Percentiles rank a stretch among this genome's conserved stretches.
These are phyloP conservation scores for Sinocyclocheilus grahami DNA, from an alignment of 2,113 vertebrate genomes.

Conservation along the genomic window DNA sequence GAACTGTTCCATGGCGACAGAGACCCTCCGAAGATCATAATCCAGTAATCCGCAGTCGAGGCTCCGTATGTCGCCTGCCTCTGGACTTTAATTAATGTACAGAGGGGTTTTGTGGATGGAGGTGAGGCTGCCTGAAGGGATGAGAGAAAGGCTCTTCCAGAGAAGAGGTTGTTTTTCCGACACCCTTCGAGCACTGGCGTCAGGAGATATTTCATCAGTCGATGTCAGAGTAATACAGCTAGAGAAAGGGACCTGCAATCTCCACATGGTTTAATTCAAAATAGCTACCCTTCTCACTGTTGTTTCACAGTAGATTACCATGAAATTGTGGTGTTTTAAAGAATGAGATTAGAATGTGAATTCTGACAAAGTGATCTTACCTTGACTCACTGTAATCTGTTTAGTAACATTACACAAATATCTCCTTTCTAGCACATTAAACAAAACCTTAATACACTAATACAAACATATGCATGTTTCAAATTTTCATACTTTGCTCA, in stretches of 20 bases:
- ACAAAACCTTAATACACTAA: background rate
- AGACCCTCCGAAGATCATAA: conserved; percentile 89
- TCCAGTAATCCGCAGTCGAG: conserved; percentile 95
- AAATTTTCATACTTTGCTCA: background rate
- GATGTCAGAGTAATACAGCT: conserved; percentile 35
- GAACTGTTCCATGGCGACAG: conserved; percentile 86
- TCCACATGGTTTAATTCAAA: conserved; percentile 39
- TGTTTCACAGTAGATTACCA: background rate
- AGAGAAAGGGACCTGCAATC: background rate
- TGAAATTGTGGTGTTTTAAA: background rate
- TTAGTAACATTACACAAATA: background rate
- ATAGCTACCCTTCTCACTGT: background rate
- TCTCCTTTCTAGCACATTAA: background rate
- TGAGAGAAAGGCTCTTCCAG: conserved; percentile 23
- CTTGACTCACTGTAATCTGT: background rate
- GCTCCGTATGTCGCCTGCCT: conserved; percentile 86
- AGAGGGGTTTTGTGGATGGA: conserved; percentile 58
- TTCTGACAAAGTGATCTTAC: background rate
- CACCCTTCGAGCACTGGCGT: conserved; percentile 40
- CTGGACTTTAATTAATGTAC: conserved; percentile 97
- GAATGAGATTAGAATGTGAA: background rate
- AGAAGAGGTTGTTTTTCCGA: conserved; percentile 36
- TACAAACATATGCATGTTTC: background rate
- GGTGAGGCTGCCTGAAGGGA: conserved; percentile 65
- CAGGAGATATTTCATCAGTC: conserved; percentile 41